phyloP scores from a whole-genome alignment of 2,888 invertebrate species.

The Harmothoe impar region DNA sequence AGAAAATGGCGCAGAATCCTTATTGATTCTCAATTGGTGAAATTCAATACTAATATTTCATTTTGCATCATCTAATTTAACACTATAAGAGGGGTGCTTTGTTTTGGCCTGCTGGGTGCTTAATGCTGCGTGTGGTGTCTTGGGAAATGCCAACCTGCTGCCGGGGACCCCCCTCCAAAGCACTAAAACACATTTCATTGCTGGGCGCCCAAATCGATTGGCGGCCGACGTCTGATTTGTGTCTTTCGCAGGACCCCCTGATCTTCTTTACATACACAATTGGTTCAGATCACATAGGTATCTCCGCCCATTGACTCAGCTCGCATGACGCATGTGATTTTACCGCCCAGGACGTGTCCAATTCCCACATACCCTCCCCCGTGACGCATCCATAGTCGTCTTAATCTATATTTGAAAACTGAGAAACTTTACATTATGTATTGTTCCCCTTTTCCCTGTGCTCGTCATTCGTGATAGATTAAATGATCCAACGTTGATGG shows the following conservation, averaged over 20 bases:
- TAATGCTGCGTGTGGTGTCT: conserved; percentile 35
- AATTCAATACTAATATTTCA: conserved; percentile 56
- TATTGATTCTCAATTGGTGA: conserved; percentile 44
- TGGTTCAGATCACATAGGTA: conserved; percentile 57
- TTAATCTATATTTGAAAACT: conserved; percentile 44
- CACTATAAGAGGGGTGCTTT: conserved; percentile 43
- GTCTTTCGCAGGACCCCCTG: conserved; percentile 31
- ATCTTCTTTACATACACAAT: conserved; percentile 45
- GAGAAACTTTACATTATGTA: conserved; percentile 57
- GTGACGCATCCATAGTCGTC: neutral
- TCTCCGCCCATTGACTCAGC: neutral
- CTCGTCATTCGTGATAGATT: neutral
- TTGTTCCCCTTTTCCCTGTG: conserved; percentile 51
- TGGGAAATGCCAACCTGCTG: conserved; percentile 28
- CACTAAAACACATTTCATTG: conserved; percentile 40
- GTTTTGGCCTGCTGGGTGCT: conserved; percentile 2
- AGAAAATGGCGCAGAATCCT: neutral
- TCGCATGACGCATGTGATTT: conserved; percentile 51
- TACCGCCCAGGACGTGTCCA: conserved; percentile 3
- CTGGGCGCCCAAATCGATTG: conserved; percentile 49
- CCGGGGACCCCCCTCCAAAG: neutral
- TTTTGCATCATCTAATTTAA: conserved; percentile 54
- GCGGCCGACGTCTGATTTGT: conserved; percentile 27
- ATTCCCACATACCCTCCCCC: conserved; percentile 51
- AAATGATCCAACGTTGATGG: no score